A percentile compares a stretch with the other conserved stretches of the same genome.
phyloP scores from a whole-genome alignment of 2,797 vertebrate species.

The Tragelaphus eurycerus region DNA sequence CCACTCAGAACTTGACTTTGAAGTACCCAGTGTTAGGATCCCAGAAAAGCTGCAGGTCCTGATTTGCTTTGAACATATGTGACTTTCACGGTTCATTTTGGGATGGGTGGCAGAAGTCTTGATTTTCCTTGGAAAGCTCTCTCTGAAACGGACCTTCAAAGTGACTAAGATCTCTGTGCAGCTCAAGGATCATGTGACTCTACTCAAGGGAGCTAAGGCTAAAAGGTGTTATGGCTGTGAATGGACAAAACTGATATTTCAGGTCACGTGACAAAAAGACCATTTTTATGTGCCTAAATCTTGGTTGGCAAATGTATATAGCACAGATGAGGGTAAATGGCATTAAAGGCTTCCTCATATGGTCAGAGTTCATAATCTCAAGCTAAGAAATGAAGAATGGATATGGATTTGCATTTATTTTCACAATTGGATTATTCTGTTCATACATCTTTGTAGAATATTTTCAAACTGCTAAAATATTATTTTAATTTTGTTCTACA shows the following conservation, averaged over 20 bases:
- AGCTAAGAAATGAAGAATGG: background rate
- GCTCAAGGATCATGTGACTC: background rate
- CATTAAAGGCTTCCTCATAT: background rate
- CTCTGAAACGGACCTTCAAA: background rate
- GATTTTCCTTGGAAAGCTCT: background rate
- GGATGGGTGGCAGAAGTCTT: background rate
- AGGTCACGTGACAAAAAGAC: background rate
- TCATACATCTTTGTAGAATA: background rate
- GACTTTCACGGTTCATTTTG: background rate
- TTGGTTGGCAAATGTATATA: background rate
- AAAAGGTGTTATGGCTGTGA: background rate
- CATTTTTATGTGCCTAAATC: background rate
- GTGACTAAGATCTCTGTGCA: background rate
- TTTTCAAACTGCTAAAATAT: background rate
- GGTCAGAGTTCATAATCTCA: background rate
- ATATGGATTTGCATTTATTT: background rate
- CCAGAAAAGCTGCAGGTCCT: background rate
- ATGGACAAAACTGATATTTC: background rate
- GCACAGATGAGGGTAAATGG: background rate
- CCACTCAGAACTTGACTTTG: background rate
- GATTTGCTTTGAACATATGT: background rate
- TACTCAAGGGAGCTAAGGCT: background rate
- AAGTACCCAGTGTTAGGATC: background rate
- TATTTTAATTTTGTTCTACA: background rate
- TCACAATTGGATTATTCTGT: background rate